Base-by-base conservation (phyloP, 2,113 vertebrate species). In the Silurus meridionalis region DNA sequence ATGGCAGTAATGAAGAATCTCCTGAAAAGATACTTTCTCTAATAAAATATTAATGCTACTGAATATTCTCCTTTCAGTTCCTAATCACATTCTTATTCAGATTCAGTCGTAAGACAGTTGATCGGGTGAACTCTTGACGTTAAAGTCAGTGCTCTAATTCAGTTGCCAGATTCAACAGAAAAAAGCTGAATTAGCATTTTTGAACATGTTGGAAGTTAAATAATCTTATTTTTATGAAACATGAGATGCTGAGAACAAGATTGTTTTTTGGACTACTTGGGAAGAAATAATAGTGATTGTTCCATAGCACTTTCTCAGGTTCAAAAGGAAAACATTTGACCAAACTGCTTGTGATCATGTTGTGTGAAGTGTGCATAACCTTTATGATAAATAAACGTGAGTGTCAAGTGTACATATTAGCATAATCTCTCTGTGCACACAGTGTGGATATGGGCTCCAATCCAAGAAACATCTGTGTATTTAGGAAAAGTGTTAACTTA, bases 81-180 rank as follows among this genome's bases (percentile, higher is more conserved):
- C 5, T 55, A 25, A 14, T 4, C 5, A 13, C 14, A 21, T 11
- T 75, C 48, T n/a, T 75, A 75, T 55, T 77, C 3, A 8, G 37
- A 10, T 50, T 28, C 2, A 7, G 14, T 57, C 6, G 57, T 23
- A 14, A 57, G 8, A 57, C 21, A 0, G 67, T 23, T 50, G 21
- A 53, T 5, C 25, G 74, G 17, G 28, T 61, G 4, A 64, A 21
- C 8, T 23, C 57, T 58, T 85, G 2, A 21, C 8, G 10, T 28
- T 52, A 8, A 75, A 52, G 15, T 78, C 28, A 48, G 72, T 8
- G 3, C 5, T 13, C 23, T 53, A 5, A 19, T 57, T 8, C 48
- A 14, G n/a, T 23, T 66, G 61, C 83, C 83, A 79, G 21, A 69
- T 85, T 58, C 84, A 85, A 80, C 50, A 80, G 17, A 80, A 15